These are phyloP conservation scores for Bombus sylvicola DNA, from an alignment of 1,140 invertebrate species.

Conservation along the genomic window DNA sequence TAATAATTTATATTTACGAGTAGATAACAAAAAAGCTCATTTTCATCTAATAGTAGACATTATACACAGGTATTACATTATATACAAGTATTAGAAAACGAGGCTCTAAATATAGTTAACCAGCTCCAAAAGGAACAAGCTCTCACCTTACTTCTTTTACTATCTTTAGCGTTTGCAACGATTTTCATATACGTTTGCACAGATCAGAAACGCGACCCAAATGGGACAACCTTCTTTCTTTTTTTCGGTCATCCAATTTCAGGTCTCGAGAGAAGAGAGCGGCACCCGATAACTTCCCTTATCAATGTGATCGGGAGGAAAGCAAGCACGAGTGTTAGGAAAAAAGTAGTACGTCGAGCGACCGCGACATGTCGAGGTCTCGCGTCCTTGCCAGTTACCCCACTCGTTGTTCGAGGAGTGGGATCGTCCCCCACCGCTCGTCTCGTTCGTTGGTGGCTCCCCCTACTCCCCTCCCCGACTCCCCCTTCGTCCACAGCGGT, in stretches of 20 bases:
- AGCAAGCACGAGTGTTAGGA: constrained; percentile 4
- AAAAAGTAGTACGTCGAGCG: constrained; percentile 36
- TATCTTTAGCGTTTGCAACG: constrained; percentile 1
- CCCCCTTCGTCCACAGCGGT: constrained; percentile 53
- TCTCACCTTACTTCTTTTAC: background rate
- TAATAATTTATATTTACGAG: background rate
- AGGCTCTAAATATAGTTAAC: background rate
- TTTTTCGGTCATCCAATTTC: background rate
- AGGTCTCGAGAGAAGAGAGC: background rate
- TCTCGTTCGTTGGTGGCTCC: constrained; percentile 14
- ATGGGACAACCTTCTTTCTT: background rate
- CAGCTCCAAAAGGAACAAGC: constrained; percentile 16
- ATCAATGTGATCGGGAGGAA: constrained; percentile 15
- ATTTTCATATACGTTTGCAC: background rate
- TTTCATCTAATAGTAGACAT: background rate
- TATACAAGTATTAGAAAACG: too few relatives aligned
- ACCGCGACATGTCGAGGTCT: constrained; percentile 59
- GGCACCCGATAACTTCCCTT: constrained; percentile 24
- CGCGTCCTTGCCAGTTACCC: constrained; percentile 70
- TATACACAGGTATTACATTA: background rate
- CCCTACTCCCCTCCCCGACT: constrained; percentile 28
- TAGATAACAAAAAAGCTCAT: background rate
- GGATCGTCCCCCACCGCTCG: constrained; percentile 36
- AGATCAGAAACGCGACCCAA: background rate
- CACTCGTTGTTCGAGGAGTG: constrained; percentile 13